Base-by-base conservation (phyloP, 2,888 invertebrate genomes). In the Aplocera efformata region DNA sequence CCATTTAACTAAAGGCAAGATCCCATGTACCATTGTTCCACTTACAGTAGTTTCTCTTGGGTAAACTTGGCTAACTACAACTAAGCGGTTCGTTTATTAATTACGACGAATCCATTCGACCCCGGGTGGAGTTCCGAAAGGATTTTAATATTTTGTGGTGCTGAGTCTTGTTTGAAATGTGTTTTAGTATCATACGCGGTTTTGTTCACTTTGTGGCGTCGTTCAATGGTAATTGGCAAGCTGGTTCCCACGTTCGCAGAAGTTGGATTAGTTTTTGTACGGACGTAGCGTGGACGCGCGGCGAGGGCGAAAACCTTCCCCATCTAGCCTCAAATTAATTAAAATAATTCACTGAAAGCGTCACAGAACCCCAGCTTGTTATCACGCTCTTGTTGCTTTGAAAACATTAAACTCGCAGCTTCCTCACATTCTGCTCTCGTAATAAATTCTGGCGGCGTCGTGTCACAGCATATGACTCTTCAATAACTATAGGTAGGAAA, bases 341-440 rank as follows among this genome's bases (percentile, higher is more conserved):
- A 72, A 72, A 72, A 72, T 69, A 65, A 70, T 67, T 66, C 58
- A 56, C 60, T 61, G 59, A 59, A 68, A 71, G 62, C 59, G 67
- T 66, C 67, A 63, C 58, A 62, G 61, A 67, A 63, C 59, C 60
- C 56, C 62, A 63, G 58, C 60, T 70, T 69, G 64, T 71, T 72
- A 68, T 64, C 63, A 60, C 61, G 62, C 60, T 61, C 63, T 60
- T 63, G 63, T 66, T 61, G 63, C 56, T 64, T 56, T 53, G 53
- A 62, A 70, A 69, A 64, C 61, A 61, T 61, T 58, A 56, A 61
- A 59, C 56, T 59, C 31, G 32, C 35, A 35, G 39, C 44, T 26
- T 30, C 36, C 36, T 32, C 36, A 35, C 33, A 44, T 35, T 39
- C 31, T 27, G 37, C 29, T 23, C 50, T 51, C 52, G 49, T 53